Evolutionary conservation across 2,888 invertebrate genomes (phyloP).

Genomic region (Ornithoptera priamus): DNA sequence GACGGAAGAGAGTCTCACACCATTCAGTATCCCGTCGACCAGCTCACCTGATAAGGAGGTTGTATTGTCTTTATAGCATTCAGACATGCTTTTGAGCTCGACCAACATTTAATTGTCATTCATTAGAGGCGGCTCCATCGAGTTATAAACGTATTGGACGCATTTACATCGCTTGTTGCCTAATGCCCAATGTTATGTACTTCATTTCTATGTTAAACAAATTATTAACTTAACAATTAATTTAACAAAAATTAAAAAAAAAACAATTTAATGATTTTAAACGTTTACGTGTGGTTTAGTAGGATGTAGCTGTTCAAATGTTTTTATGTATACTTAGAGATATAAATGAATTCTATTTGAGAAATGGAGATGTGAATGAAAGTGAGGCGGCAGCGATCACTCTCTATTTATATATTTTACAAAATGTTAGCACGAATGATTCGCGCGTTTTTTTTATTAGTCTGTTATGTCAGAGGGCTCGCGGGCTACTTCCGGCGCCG

Average conservation of each 20-base stretch:
- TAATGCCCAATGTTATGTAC: constrained; percentile 15
- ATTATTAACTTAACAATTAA: constrained; percentile 3
- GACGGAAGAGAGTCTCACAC: constrained; percentile 9
- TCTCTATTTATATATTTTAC: too few relatives aligned
- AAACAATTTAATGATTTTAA: not conserved
- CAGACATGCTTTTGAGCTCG: not conserved
- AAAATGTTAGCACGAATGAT: too few relatives aligned
- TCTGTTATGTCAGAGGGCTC: too few relatives aligned
- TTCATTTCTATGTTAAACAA: constrained; percentile 9
- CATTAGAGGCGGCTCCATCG: not conserved
- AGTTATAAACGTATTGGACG: constrained; percentile 2
- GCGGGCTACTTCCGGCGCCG: too few relatives aligned
- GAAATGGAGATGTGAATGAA: too few relatives aligned
- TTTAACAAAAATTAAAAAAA: not conserved
- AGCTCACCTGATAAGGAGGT: constrained; percentile 25
- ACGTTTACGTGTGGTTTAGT: not conserved
- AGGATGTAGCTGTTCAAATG: too few relatives aligned
- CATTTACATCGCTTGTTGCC: constrained; percentile 18
- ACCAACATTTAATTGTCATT: not conserved
- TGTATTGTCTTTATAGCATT: constrained; percentile 26
- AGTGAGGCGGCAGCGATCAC: too few relatives aligned
- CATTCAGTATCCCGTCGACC: constrained; percentile 1
- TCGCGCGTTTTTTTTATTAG: too few relatives aligned
- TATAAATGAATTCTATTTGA: too few relatives aligned
- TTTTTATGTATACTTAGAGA: too few relatives aligned